These are phyloP conservation scores for Eristalis pertinax DNA, from an alignment of 2,888 invertebrate genomes.

Conservation along the genomic window DNA sequence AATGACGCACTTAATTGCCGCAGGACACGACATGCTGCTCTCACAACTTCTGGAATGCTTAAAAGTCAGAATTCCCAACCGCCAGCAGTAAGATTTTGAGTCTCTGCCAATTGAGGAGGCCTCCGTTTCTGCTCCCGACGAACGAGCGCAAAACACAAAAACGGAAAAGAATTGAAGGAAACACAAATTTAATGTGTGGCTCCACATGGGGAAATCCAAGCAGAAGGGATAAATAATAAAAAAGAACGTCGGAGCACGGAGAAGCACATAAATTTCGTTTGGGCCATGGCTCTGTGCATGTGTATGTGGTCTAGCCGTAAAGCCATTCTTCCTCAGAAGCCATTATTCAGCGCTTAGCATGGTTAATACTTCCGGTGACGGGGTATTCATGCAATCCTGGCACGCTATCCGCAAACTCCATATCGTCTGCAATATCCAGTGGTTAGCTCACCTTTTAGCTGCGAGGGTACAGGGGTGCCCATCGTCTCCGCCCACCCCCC, in stretches of 20 bases:
- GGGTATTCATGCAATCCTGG: slow-evolving; percentile 18
- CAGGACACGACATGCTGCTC: not conserved
- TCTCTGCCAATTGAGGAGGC: not conserved
- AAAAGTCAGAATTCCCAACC: not conserved
- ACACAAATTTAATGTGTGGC: not conserved
- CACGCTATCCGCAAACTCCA: not conserved
- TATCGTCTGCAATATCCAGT: not conserved
- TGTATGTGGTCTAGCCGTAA: not conserved
- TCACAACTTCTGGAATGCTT: not conserved
- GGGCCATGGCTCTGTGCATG: not conserved
- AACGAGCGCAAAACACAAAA: not conserved
- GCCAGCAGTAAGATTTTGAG: not conserved
- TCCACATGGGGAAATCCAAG: not conserved
- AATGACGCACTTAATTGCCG: not conserved
- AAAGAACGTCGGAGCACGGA: not conserved
- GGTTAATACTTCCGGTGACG: slow-evolving; percentile 36
- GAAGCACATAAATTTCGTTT: not conserved
- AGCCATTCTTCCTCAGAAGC: not conserved
- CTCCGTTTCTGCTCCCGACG: not conserved
- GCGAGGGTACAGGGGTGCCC: not conserved
- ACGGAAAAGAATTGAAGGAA: not conserved
- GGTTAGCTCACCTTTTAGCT: not conserved
- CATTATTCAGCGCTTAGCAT: slow-evolving; percentile 36
- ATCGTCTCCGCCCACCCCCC: not conserved
- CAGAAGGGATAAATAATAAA: not conserved